These are phyloP conservation scores for Miniopterus natalensis DNA, from an alignment of 2,113 vertebrate genomes.

Conservation along the genomic window DNA sequence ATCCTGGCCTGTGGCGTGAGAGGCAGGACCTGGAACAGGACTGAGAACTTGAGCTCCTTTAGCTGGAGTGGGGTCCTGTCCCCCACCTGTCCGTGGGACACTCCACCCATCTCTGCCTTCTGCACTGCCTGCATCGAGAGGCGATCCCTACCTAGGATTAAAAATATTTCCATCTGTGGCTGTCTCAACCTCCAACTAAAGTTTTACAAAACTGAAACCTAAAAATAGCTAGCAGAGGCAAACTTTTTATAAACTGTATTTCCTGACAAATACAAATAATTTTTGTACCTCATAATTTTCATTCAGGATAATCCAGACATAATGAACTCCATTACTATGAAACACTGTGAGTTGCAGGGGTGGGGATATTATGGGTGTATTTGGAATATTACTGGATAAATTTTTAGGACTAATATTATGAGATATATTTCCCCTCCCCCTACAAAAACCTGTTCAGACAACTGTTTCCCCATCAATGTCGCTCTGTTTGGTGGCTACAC, in stretches of 20 bases:
- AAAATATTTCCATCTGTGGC: not conserved
- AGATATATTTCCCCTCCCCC: not conserved
- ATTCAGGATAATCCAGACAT: not conserved
- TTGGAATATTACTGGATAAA: not conserved
- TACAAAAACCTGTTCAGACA: not conserved
- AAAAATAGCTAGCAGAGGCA: not conserved
- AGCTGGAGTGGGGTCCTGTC: not conserved
- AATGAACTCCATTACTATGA: not conserved
- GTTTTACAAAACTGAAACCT: not conserved
- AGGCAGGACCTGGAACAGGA: not conserved
- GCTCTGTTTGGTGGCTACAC: not conserved
- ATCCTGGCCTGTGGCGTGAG: not conserved
- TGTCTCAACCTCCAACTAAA: not conserved
- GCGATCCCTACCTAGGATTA: not conserved
- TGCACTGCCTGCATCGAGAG: not conserved
- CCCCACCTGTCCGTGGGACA: not conserved
- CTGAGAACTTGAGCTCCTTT: not conserved
- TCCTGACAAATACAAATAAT: not conserved
- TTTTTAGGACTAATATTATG: not conserved
- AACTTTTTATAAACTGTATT: not conserved
- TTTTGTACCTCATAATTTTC: not conserved
- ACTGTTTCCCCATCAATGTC: not conserved
- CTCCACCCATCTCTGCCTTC: not conserved
- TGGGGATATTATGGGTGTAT: not conserved
- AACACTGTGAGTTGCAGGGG: not conserved